A percentile compares a stretch with the other conserved stretches of the same genome.
Conservation (phyloP, 2,113 vertebrate species). For the Microcebus griseorufus region DNA sequence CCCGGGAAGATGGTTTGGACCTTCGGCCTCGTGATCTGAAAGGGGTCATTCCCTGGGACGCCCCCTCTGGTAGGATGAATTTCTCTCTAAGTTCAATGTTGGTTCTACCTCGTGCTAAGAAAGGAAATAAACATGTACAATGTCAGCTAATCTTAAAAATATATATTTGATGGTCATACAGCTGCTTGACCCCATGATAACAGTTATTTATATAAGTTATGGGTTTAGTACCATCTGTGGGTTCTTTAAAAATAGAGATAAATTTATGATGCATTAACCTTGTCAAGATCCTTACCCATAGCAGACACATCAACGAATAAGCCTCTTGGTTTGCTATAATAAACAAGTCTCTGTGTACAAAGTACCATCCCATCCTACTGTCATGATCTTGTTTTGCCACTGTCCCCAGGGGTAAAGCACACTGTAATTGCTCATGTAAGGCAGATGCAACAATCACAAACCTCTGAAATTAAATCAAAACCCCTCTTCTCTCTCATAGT, state of each 20-base stretch:
- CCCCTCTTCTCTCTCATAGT: slow-evolving; percentile 55
- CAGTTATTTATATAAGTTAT: background rate
- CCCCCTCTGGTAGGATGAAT: slow-evolving; percentile 97
- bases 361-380: background rate
- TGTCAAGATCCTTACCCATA: background rate
- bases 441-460: background rate
- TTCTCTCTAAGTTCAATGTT: slow-evolving; percentile 98
- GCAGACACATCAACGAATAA: background rate
- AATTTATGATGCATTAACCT: background rate
- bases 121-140: background rate
- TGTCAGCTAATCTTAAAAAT: slow-evolving; percentile 21
- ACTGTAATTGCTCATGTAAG: background rate
- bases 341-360: background rate
- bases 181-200: slow-evolving; percentile 43
- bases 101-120: slow-evolving; percentile 95
- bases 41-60: slow-evolving; percentile 94
- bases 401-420: slow-evolving; percentile 27
- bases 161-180: background rate
- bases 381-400: background rate
- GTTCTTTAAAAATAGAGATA: background rate
- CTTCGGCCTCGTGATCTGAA: slow-evolving; percentile 95
- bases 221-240: background rate
- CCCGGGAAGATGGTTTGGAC: slow-evolving; percentile 96
- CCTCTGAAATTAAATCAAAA: background rate
- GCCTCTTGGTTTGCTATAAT: background rate